Conservation (phyloP, 2,113 vertebrate species). For the Myotis brandtii region DNA sequence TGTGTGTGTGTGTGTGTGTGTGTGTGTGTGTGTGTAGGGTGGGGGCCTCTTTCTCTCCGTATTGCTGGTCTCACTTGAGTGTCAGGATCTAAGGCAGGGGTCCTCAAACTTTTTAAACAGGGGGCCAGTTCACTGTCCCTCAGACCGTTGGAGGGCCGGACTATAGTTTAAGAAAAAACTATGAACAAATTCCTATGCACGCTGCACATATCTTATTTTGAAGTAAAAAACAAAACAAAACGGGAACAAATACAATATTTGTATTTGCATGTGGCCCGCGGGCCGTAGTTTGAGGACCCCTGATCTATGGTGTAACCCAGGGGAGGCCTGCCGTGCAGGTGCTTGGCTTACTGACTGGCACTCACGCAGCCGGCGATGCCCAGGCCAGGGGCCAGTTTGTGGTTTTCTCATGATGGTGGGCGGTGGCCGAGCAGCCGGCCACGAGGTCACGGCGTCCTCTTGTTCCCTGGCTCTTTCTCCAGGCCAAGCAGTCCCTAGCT, state of each 20-base stretch:
- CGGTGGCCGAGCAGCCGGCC: rapidly evolving
- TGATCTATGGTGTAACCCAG: not conserved
- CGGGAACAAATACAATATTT: too few species aligned
- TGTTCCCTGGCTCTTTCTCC: conserved; percentile 32
- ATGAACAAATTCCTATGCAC: too few species aligned
- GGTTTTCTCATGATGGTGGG: not conserved
- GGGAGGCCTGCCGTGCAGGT: rapidly evolving
- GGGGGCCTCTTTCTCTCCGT: not conserved
- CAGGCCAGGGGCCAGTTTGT: not conserved
- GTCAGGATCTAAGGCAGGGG: not conserved
- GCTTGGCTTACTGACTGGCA: rapidly evolving
- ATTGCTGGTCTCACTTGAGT: not conserved
- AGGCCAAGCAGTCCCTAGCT: conserved; percentile 99
- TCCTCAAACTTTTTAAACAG: too few species aligned
- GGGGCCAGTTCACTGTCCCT: too few species aligned
- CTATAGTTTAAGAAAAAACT: too few species aligned
- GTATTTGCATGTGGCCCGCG: too few species aligned
- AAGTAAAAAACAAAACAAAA: too few species aligned
- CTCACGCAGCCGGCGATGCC: rapidly evolving
- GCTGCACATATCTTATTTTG: too few species aligned
- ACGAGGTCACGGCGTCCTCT: rapidly evolving
- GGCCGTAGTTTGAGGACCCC: too few species aligned
- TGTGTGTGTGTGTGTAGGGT: not conserved
- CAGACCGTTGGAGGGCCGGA: too few species aligned
- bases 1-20: not conserved